Evolutionary conservation across 2,113 vertebrate genomes (phyloP), one percentile per base, ranked within the genome.

Genomic region (Proteles cristata): DNA sequence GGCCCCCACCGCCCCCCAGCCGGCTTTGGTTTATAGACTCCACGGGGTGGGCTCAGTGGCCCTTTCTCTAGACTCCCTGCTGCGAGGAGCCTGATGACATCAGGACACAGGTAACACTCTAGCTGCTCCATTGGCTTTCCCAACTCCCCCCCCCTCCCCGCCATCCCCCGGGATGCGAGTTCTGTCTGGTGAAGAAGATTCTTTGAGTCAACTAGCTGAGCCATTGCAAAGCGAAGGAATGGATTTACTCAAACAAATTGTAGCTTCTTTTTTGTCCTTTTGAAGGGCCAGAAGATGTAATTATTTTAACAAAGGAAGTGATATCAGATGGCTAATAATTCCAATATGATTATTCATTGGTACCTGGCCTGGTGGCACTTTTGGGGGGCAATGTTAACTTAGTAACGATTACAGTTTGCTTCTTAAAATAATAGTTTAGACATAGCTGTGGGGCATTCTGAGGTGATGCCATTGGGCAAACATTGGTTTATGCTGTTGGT

Each of bases 151-250:
- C 48, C 11, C 48, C 0, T 1, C 7, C 23, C 53, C 80, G 69
- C 63, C 39, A 39, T 23, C 53, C 80, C 73, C 63, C 93, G 25
- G 80, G 85, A 85, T 33, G 12, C 0, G 0, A 39, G 71, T 88
- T 7, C 0, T 9, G 19, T 69, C 73, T 77, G 85, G 93, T 92
- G 88, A 86, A 66, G 96, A 93, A 84, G 74, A 79, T 2, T 66
- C 71, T 71, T 0, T 0, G 11, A 68, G 80, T 61, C 28, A 80
- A 92, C 31, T 77, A 81, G 66, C 88, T 94, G 96, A 97, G 97
- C 89, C 79, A 35, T 48, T 97, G 95, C 69, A 82, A 86, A 69
- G 80, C 58, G 92, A 97, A 94, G 93, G 96, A 91, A 86, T n/a
- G 28, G 73, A 43, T 45, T 71, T 86, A 68, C 14, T 43, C n/a